Base-by-base conservation (phyloP, 2,113 vertebrate genomes). In the Nanorana parkeri region DNA sequence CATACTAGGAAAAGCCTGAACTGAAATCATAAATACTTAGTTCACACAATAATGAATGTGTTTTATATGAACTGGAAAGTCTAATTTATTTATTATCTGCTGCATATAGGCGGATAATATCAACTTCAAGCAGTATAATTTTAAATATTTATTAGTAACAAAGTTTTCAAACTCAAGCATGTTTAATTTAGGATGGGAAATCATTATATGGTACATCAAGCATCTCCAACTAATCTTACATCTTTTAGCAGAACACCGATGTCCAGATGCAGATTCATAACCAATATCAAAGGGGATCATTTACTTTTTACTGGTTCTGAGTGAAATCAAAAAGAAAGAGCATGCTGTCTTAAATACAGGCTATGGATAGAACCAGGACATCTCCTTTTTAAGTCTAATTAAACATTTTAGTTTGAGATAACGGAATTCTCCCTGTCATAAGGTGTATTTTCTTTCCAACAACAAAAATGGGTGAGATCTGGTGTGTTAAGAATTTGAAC, bases 121-220 rank as follows among this genome's bases (percentile, higher is more conserved):
- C 51, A n/a, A n/a, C n/a, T n/a, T n/a, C n/a, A 56, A 73, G 52
- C 11, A 32, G 16, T 29, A 23, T 63, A 65, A 68, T 60, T 54
- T 60, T 23, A 68, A 79, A 68, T 41, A 79, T 77, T 41, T 79
- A 69, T 60, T 24, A 68, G 65, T 23, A 47, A 23, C 28, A 79
- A 79, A 56, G 26, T 55, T 41, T 41, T 58, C 32, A 17, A 60
- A 79, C 54, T 68, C 65, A 41, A 68, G 19, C 66, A 68, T 79
- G 16, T 58, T 79, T 79, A 56, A 68, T 79, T 60, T 68, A 60
- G 20, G 20, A 47, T 24, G 51, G 66, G n/a, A 68, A 24, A 68
- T 68, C 54, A 69, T 79, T 58, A 68, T 56, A 78, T 28, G 26
- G 21, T 68, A 58, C 8, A 41, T 56, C 41, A 47, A 54, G 77